phyloP scores from a whole-genome alignment of 2,888 invertebrate genomes.

The Meteorus colon region DNA sequence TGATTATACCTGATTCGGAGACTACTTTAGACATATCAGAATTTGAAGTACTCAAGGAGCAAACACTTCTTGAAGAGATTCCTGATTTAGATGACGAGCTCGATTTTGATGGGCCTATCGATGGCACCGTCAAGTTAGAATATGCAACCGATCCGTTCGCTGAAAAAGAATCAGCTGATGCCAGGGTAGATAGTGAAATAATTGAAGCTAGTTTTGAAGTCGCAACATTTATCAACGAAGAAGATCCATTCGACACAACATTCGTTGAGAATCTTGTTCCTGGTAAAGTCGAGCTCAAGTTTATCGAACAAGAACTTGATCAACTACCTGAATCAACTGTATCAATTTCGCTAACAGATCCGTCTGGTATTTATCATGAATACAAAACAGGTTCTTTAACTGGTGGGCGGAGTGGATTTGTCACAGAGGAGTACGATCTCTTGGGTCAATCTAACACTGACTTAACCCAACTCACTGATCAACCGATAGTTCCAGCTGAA shows the following conservation, averaged over 20 bases:
- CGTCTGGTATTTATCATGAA: conserved; percentile 74
- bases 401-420: conserved; percentile 35
- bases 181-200: conserved; percentile 66
- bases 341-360: conserved; percentile 80
- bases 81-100: conserved; percentile 70
- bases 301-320: conserved; percentile 78
- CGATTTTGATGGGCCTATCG: conserved; percentile 50
- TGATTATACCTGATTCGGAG: conserved; percentile 15
- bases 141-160: conserved; percentile 74
- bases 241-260: conserved; percentile 90
- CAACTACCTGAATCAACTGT: conserved; percentile 73
- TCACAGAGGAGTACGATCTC: conserved; percentile 77
- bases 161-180: conserved; percentile 69
- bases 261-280: conserved; percentile 86
- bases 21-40: conserved; percentile 72
- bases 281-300: conserved; percentile 77
- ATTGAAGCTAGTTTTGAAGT: conserved; percentile 67
- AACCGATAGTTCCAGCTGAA: conserved; percentile 80
- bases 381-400: conserved; percentile 67
- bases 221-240: conserved; percentile 75
- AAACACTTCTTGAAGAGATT: conserved; percentile 67
- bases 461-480: conserved; percentile 80
- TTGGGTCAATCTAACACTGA: conserved; percentile 86
- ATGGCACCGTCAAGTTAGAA: conserved; percentile 57
- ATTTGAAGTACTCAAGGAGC: conserved; percentile 74